Base-by-base conservation (phyloP, 2,888 invertebrate species). In the Coremacera marginata region DNA sequence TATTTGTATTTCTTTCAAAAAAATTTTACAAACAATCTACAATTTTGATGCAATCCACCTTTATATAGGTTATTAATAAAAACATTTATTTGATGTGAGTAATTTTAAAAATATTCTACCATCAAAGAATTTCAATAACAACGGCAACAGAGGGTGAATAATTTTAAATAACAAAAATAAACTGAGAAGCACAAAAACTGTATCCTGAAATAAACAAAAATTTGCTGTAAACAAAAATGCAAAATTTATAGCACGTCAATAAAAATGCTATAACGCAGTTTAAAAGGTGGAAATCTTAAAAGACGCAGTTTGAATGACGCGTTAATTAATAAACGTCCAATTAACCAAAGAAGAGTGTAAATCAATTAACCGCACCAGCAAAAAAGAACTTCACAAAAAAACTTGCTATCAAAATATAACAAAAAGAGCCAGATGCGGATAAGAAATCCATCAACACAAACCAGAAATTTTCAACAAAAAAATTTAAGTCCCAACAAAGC, bases 271-370 rank as follows among this genome's bases (percentile, higher is more conserved):
- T n/a, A 16, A 16, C 19, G 19, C 67, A 37, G 67, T 22, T 67
- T 11, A 19, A 44, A 37, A 67, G 67, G 44, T 19, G 14, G 22
- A 37, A 11, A 16, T 31, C 27, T 31, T 67, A 2, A 8, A 44
- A 14, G 7, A 37, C 1, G n/a, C 67, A 11, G 8, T 44, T 67
- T 44, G 34, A 55, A 52, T 37, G 62, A 60, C 31, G 25, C 49
- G 72, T 37, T 72, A 60, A 72, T 72, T 62, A 62, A 72, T 72
- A 62, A 62, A 72, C 49, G 62, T 62, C 49, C 72, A 60, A 72
- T 71, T 71, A 71, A 44, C 60, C 27, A 44, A 60, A 44, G 71
- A n/a, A 37, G 37, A 37, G 34, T 37, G 71, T 71, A 60, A 57
- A 71, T 71, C 71, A 60, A 22, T 62, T 44, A 27, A 62, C 37